Evolutionary conservation across 2,888 invertebrate species (phyloP).

Genomic region (Drosophila melanosoma): DNA sequence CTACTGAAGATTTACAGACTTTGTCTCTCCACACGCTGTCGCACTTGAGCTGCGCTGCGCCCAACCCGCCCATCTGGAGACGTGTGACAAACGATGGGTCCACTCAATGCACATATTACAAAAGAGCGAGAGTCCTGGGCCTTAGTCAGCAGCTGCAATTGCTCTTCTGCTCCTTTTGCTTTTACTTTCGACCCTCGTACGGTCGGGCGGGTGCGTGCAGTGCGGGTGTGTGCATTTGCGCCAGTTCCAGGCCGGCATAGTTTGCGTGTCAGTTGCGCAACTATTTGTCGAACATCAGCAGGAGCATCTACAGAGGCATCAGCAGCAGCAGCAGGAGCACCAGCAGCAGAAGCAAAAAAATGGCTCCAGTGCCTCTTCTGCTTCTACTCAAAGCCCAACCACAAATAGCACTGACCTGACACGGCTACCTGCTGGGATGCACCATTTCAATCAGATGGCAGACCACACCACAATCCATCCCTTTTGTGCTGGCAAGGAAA

Average conservation of each 20-base stretch:
- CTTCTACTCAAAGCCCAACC: slow-evolving; percentile 22
- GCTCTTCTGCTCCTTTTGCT: slow-evolving; percentile 10
- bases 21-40: slow-evolving; percentile 6
- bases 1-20: background rate
- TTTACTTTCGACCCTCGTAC: slow-evolving; percentile 6
- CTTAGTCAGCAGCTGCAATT: slow-evolving; percentile 32
- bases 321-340: slow-evolving; percentile 7
- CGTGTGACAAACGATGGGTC: slow-evolving; percentile 74
- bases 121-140: slow-evolving; percentile 46
- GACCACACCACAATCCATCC: slow-evolving; percentile 10
- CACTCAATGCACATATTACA: slow-evolving; percentile 65
- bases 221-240: slow-evolving; percentile 41
- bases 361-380: slow-evolving; percentile 9
- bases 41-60: slow-evolving; percentile 13
- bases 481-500: slow-evolving; percentile 34
- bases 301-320: slow-evolving; percentile 2
- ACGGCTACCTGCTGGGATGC: slow-evolving; percentile 28
- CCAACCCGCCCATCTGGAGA: slow-evolving; percentile 44
- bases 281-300: slow-evolving; percentile 66
- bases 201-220: slow-evolving; percentile 33
- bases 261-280: slow-evolving; percentile 73
- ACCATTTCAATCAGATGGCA: slow-evolving; percentile 50
- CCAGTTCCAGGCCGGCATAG: slow-evolving; percentile 65
- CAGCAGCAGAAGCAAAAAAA: slow-evolving; percentile 19
- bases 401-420: slow-evolving; percentile 50